phyloP scores from a whole-genome alignment of 1,140 invertebrate genomes.

The Caenorhabditis brenneri region DNA sequence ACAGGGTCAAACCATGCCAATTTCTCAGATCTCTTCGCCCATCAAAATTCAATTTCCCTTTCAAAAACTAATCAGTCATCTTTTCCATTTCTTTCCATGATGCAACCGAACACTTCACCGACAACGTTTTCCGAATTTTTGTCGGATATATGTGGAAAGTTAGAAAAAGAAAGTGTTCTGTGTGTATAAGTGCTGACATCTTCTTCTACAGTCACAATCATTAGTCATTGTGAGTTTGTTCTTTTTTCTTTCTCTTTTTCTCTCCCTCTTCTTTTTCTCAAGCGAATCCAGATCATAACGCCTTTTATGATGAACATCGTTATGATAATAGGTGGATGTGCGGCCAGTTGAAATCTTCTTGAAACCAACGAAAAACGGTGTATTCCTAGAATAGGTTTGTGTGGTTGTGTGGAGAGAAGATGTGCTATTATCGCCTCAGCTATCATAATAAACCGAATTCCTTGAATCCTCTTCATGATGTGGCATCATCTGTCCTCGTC shows the following conservation, averaged over 20 bases:
- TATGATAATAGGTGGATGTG: conserved; percentile 42
- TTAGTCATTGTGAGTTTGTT: conserved; percentile 43
- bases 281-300: conserved; percentile 38
- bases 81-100: no score
- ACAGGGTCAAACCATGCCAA: conserved; percentile 13
- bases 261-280: conserved; percentile 36
- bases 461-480: not conserved
- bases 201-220: not conserved
- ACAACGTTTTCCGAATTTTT: conserved; percentile 7
- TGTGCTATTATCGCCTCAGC: not conserved
- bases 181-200: conserved; percentile 27
- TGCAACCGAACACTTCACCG: no score
- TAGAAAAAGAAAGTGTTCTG: conserved; percentile 1
- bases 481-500: not conserved
- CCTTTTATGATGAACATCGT: conserved; percentile 42
- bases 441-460: conserved; percentile 36
- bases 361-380: not conserved
- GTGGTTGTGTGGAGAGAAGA: no score
- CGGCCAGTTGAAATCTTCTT: not conserved
- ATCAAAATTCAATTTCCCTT: not conserved
- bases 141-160: conserved; percentile 29
- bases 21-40: not conserved
- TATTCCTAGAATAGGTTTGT: conserved; percentile 7
- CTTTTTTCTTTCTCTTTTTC: conserved; percentile 12
- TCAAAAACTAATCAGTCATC: conserved; percentile 38